Base-by-base conservation (phyloP, 2,113 vertebrate genomes). In the Austrofundulus limnaeus region DNA sequence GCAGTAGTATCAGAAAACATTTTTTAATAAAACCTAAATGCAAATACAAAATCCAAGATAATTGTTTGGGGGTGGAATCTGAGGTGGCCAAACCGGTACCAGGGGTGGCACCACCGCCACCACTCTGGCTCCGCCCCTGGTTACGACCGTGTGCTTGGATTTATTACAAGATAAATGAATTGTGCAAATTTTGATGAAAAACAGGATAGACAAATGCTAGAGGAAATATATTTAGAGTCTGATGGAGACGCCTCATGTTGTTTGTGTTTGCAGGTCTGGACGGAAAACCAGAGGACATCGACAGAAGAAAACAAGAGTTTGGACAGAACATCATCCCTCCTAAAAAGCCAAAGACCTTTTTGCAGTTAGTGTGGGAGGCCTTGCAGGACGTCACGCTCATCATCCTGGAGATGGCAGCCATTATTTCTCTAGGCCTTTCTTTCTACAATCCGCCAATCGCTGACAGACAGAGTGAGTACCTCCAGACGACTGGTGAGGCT, bases 341-440 rank as follows among this genome's bases (percentile, higher is more conserved):
- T 67, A 98, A 99, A 94, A 98, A 97, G 94, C 93, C 96, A 93
- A 98, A 98, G 95, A 98, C 96, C 79, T 99, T 99, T 93, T 90
- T 98, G 89, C 94, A 96, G 64, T 94, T 99, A 94, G 97, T 98
- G 85, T 98, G 96, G 95, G 97, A 99, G 93, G 95, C 97, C 87
- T 93, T 99, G 90, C 97, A 98, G 90, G 97, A 99, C 8, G 94
- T 96, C 87, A 99, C 97, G 28, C 93, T 99, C 90, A 99, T 99
- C 91, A 96, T 98, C 91, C 93, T 99, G 91, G 96, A 98, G 93
- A 93, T 99, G 89, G 96, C 97, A 91, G 96, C 97, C 41, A 90
- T 98, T 91, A 92, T 98, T 81, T 99, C 96, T 58, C 87, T 99
- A 90, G 94, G 94, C 93, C 96, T 99, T 94, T 97, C 97, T 88